phyloP scores from a whole-genome alignment of 2,113 vertebrate species.

The Platysternon megacephalum region DNA sequence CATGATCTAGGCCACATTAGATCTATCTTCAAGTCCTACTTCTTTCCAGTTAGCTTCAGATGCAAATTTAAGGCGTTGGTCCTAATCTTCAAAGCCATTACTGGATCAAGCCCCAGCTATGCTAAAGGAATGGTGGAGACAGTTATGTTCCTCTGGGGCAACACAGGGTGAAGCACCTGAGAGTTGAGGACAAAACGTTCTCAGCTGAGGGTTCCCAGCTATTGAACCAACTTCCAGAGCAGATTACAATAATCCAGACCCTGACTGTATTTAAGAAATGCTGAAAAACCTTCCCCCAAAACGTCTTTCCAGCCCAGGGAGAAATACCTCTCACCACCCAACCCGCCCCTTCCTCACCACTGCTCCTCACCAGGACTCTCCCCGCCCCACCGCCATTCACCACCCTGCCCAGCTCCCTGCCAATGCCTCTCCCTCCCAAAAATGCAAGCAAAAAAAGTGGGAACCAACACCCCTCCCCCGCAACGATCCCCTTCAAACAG shows the following conservation, averaged over 20 bases:
- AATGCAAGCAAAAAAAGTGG: too few species aligned
- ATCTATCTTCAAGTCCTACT: neutral
- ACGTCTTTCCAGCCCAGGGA: too few species aligned
- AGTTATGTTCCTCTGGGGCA: neutral
- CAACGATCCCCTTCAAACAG: too few species aligned
- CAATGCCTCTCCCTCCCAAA: too few species aligned
- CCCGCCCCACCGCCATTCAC: too few species aligned
- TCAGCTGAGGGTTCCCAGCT: neutral
- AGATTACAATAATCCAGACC: too few species aligned
- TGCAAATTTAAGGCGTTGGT: neutral
- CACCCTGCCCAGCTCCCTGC: too few species aligned
- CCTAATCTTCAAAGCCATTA: too few species aligned
- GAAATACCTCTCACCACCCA: neutral
- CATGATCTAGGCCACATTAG: neutral
- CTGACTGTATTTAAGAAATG: neutral
- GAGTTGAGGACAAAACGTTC: neutral
- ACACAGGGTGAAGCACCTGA: neutral
- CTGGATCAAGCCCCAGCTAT: neutral
- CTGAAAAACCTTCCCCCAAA: neutral
- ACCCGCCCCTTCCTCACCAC: too few species aligned
- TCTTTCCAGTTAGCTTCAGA: neutral
- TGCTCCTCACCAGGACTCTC: too few species aligned
- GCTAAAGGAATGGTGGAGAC: neutral
- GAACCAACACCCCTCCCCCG: too few species aligned
- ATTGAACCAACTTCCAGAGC: neutral